Conservation (phyloP, 1,140 invertebrate genomes). For the Halictus rubicundus region DNA sequence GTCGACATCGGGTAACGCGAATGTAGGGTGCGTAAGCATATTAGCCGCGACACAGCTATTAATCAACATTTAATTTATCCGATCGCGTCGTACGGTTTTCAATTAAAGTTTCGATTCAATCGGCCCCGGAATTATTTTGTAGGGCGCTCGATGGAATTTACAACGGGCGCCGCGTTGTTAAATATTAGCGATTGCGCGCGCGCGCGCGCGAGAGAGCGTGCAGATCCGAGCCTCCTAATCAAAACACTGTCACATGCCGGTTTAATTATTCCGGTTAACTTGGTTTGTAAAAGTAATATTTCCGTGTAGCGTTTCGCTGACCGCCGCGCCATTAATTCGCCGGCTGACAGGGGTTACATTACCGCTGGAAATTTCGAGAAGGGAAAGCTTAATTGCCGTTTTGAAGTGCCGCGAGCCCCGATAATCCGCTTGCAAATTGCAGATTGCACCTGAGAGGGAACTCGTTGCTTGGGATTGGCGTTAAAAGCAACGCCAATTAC, state of each 20-base stretch:
- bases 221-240: constrained; percentile 23
- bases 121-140: constrained; percentile 28
- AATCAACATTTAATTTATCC: constrained; percentile 44
- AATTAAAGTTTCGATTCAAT: constrained; percentile 45
- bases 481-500: constrained; percentile 26
- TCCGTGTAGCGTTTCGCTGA: constrained; percentile 13
- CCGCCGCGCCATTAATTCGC: constrained; percentile 31
- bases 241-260: constrained; percentile 23
- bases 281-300: constrained; percentile 48
- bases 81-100: constrained; percentile 28
- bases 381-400: constrained; percentile 39
- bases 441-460: neutral
- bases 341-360: constrained; percentile 25
- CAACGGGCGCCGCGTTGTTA: neutral
- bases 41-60: constrained; percentile 10
- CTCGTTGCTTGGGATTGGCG: neutral
- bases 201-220: neutral
- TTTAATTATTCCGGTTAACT: constrained; percentile 49
- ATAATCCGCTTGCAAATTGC: constrained; percentile 30
- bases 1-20: neutral
- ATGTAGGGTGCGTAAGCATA: neutral
- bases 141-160: constrained; percentile 24
- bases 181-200: constrained; percentile 4
- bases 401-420: constrained; percentile 24
- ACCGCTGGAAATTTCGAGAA: constrained; percentile 26